A percentile compares a stretch with the other conserved stretches of the same genome.
These are phyloP conservation scores for Portunus trituberculatus DNA, from an alignment of 1,140 invertebrate species.

Conservation along the genomic window DNA sequence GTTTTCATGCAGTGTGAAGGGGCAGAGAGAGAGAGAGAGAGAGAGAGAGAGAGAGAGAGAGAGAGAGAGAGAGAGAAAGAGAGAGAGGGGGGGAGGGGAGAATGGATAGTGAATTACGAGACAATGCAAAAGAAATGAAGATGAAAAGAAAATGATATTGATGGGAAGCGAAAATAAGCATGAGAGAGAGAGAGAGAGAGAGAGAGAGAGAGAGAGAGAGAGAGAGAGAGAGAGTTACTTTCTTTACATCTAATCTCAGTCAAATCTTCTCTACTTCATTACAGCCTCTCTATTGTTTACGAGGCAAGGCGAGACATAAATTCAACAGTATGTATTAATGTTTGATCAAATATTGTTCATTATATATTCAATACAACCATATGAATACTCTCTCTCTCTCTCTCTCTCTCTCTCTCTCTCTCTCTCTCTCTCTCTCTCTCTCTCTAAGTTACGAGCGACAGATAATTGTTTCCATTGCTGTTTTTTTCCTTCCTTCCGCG, in stretches of 20 bases:
- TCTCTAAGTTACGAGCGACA: no score
- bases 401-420: no score
- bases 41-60: conserved; percentile 29
- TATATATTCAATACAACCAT: no score
- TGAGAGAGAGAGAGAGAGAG: conserved; percentile 19
- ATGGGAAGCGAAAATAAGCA: not conserved
- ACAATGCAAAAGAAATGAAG: not conserved
- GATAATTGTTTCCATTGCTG: no score
- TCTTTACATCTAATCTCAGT: not conserved
- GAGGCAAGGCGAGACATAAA: not conserved
- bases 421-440: no score
- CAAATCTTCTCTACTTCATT: not conserved
- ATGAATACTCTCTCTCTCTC: no score
- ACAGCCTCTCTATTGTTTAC: not conserved
- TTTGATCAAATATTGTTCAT: not conserved
- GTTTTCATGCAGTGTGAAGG: not conserved
- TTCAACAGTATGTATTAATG: not conserved
- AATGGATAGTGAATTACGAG: not conserved
- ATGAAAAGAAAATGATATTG: not conserved
- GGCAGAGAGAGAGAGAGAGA: conserved; percentile 18
- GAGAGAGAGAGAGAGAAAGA: conserved; percentile 23
- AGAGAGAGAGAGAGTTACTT: not conserved
- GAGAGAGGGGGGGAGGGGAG: not conserved
- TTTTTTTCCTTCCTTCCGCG: no score
- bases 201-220: not conserved